Base-by-base conservation (phyloP, 2,888 invertebrate genomes). In the Ischnura elegans region DNA sequence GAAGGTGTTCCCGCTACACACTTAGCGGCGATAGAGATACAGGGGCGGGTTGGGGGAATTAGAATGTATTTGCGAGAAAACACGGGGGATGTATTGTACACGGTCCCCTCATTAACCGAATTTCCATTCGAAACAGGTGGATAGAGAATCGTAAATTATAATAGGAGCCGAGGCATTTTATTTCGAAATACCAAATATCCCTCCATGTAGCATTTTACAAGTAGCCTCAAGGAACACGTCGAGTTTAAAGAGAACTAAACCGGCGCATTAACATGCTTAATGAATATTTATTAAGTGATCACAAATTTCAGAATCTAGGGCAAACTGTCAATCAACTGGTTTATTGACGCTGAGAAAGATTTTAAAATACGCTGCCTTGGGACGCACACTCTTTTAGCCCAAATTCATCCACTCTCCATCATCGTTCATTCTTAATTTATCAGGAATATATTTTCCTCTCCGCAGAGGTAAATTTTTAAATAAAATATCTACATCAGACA, bases 1-100 rank as follows among this genome's bases (percentile, higher is more conserved):
- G 36, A 76, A 76, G 76, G 36, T 76, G 76, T 76, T 76, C 76
- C 36, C 36, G n/a, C n/a, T n/a, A 36, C 36, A 36, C 36, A 36
- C 76, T 76, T 76, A 76, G 76, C 76, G 76, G 76, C 36, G 36
- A 76, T 76, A 76, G 76, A 36, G 76, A 76, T 29, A 76, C 36
- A 13, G 36, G 16, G 36, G 10, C 29, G 36, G 29, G 76, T 2
- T 29, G 10, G 13, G 10, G 61, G 47, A 10, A 16, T 19, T 61
- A 21, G 36, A 13, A 8, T 36, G 76, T 5, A 16, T 76, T 36
- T n/a, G 61, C n/a, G 25, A n/a, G n/a, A 3, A 76, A 76, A 76
- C 13, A 25, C 16, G 76, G 76, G 29, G 29, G 29, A 76, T 61
- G 3, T n/a, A n/a, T 6, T 2, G 19, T 25, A 36, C 76, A 36